Percentiles rank a stretch among this genome's conserved stretches.
Conservation (phyloP, 2,888 invertebrate species). For the Eudemis profundana region DNA sequence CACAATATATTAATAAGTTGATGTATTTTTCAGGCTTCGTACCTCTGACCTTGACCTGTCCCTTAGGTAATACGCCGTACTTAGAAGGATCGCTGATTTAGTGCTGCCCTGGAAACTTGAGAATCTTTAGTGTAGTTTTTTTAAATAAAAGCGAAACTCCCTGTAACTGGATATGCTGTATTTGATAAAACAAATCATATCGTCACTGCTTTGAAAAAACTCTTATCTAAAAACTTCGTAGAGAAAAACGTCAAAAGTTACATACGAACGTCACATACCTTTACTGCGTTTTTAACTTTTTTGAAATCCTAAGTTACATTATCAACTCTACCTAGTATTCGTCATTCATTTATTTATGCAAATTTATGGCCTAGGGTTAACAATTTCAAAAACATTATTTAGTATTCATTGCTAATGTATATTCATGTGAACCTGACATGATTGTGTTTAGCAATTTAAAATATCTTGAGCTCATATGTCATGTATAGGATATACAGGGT, state of each 20-base stretch:
- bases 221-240: too few species aligned
- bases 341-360: background rate
- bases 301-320: background rate
- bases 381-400: conserved; percentile 3
- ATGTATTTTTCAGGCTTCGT: background rate
- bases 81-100: background rate
- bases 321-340: background rate
- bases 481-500: too few species aligned
- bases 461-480: background rate
- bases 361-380: background rate
- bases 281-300: background rate
- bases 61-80: conserved; percentile 26
- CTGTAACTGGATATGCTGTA: too few species aligned
- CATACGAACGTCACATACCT: too few species aligned
- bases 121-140: background rate
- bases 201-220: too few species aligned
- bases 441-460: conserved; percentile 25
- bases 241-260: too few species aligned
- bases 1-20: conserved; percentile 5
- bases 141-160: too few species aligned
- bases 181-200: too few species aligned
- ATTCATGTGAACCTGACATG: conserved; percentile 9
- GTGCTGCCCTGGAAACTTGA: conserved; percentile 21
- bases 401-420: background rate
- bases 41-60: conserved; percentile 57